Base-by-base conservation (phyloP, 2,113 vertebrate genomes). In the Chionis minor region DNA sequence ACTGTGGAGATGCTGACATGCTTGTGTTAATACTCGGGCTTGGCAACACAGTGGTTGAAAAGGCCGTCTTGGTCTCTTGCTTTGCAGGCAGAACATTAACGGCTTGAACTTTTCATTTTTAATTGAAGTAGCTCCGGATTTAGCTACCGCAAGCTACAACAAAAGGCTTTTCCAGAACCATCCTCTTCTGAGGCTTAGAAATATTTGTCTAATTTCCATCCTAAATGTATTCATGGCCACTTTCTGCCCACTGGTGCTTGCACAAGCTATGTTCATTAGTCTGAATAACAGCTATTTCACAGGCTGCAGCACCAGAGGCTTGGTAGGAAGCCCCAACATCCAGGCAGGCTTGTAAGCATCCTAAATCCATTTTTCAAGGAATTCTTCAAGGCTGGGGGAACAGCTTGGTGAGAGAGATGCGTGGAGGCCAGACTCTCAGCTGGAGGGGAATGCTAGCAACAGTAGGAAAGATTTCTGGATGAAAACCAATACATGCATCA, bases 331-430 rank as follows among this genome's bases (percentile, higher is more conserved):
- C 87, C 86, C 33, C 73, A 86, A 42, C 49, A 93, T 62, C 35
- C 70, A 79, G 91, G 49, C 73, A 91, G 73, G n/a, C 73, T 91
- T 93, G 58, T 69, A 59, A 49, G 81, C 91, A 96, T 96, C 81
- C 62, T 87, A 96, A 96, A 96, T 96, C 93, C 91, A 93, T 96
- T 96, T 96, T 96, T 90, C 95, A 96, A 91, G 95, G 94, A 95
- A 96, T 95, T 96, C 70, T 94, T 96, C 84, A 94, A 93, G 95
- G 91, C 62, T 82, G 40, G 35, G 49, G 30, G 40, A 96, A 80
- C 74, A 89, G 84, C 65, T 91, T 89, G 81, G 70, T 89, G 40
- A 84, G 62, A 96, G 51, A 91, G 58, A 65, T 80, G 54, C 3
- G 16, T 72, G 93, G 78, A 94, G 94, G 93, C 78, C 89, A 92